Base-by-base conservation (phyloP, 2,888 invertebrate species). In the Chrysina gloriosa region DNA sequence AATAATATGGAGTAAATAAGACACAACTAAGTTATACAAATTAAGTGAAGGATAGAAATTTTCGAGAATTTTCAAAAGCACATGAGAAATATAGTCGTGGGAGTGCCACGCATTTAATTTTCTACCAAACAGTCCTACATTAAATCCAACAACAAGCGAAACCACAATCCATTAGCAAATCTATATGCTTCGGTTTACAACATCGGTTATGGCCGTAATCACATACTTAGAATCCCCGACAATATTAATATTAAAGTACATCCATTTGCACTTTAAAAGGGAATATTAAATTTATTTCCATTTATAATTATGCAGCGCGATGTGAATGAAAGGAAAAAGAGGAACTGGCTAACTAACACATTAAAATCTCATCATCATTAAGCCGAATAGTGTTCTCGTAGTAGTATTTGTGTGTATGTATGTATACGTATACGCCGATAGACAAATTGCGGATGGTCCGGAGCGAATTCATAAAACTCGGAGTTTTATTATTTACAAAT, bases 341-440 rank as follows among this genome's bases (percentile, higher is more conserved):
- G 14, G 27, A 42, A 29, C 31, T 29, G 3, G 31, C 29, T 16
- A 42, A 58, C 27, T 42, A 58, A 42, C 58, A 42, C 58, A 58
- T 58, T 58, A 58, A 58, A 58, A 58, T 58, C 58, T 58, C 58
- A 58, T 58, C 58, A 58, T 58, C 58, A 58, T 58, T 58, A 58
- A 58, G 58, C 58, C 58, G 58, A 42, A 58, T 25, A 58, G 27
- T 52, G 25, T 25, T 25, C 25, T 36, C n/a, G 11, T 7, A 16
- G 14, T 2, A 39, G 11, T n/a, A 47, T 19, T 16, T 36, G 16
- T 36, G 23, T 11, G 23, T 56, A 36, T 34, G 5, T 54, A 19
- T 56, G 39, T 7, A 39, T 25, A n/a, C 11, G 45, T 45, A 45
- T 19, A 14, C 19, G 19, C 16, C 3, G 16, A 27, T 50, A 29